phyloP scores from a whole-genome alignment of 2,797 vertebrate genomes.

The Anomalospiza imberbis region DNA sequence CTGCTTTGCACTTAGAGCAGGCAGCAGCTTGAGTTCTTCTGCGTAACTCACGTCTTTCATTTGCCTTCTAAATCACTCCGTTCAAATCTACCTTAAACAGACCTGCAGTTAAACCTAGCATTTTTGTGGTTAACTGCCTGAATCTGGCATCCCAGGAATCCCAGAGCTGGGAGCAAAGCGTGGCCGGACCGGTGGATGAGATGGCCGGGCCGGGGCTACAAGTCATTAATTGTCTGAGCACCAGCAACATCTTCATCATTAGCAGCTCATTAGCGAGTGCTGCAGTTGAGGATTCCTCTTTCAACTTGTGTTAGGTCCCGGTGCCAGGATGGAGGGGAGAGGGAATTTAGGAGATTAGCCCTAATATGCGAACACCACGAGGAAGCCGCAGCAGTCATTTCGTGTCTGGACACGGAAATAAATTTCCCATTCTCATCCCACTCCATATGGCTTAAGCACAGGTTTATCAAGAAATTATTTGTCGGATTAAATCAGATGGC shows the following conservation, averaged over 20 bases:
- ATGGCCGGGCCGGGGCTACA: neutral
- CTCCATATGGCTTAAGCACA: neutral
- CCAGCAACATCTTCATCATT: neutral
- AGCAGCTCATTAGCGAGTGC: neutral
- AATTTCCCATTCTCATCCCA: neutral
- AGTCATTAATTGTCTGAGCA: neutral
- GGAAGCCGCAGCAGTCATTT: neutral
- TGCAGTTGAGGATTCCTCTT: slow-evolving; percentile 29
- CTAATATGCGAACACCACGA: neutral
- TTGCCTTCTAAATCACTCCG: slow-evolving; percentile 14
- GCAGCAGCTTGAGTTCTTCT: neutral
- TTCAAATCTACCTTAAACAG: neutral
- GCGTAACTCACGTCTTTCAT: neutral
- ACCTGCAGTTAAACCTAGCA: neutral
- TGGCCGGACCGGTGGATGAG: neutral
- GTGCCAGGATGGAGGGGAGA: neutral
- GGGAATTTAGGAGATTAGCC: neutral
- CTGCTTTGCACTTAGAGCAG: neutral
- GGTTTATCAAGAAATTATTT: slow-evolving; percentile 3
- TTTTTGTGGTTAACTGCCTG: neutral
- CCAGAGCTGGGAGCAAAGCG: neutral
- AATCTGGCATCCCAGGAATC: neutral
- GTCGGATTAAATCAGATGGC: slow-evolving; percentile 23
- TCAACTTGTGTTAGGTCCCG: neutral
- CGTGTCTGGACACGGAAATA: neutral